A percentile compares a stretch with the other conserved stretches of the same genome.
phyloP scores from a whole-genome alignment of 2,888 invertebrate genomes.

The Lacanobia wlatinum region DNA sequence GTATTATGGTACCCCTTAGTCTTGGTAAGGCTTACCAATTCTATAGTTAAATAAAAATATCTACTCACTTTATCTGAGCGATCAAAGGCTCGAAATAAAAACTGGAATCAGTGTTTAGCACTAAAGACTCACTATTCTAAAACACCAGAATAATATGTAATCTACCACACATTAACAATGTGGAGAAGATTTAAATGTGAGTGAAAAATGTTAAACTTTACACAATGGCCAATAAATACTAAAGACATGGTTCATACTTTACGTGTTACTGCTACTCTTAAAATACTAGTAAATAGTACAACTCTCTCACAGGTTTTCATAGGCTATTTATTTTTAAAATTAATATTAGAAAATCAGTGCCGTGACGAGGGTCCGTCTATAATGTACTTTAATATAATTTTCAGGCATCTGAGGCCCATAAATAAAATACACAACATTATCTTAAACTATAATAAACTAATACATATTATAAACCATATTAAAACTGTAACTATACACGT shows the following conservation, averaged over 20 bases:
- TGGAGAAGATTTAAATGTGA: not conserved
- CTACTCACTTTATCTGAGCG: conserved; percentile 11
- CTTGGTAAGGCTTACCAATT: not conserved
- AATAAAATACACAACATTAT: too few species aligned
- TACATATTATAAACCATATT: too few species aligned
- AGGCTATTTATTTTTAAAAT: too few species aligned
- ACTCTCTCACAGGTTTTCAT: not conserved
- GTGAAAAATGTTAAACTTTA: not conserved
- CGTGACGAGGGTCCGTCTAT: not conserved
- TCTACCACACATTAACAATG: conserved; percentile 15
- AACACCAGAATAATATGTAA: not conserved
- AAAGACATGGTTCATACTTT: not conserved
- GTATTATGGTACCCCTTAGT: too few species aligned
- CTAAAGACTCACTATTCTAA: not conserved
- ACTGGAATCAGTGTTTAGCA: conserved; percentile 20
- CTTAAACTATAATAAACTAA: too few species aligned
- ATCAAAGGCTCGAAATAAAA: not conserved
- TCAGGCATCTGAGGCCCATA: too few species aligned
- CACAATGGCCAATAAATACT: conserved; percentile 9
- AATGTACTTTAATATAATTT: too few species aligned
- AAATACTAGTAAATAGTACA: too few species aligned
- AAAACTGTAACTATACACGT: too few species aligned
- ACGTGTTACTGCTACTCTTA: not conserved
- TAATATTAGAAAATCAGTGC: not conserved
- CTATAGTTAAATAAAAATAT: not conserved